Percentiles rank a stretch among this genome's conserved stretches.
Conservation (phyloP, 2,113 vertebrate genomes). For the Pseudolaguvia tuberculata region DNA sequence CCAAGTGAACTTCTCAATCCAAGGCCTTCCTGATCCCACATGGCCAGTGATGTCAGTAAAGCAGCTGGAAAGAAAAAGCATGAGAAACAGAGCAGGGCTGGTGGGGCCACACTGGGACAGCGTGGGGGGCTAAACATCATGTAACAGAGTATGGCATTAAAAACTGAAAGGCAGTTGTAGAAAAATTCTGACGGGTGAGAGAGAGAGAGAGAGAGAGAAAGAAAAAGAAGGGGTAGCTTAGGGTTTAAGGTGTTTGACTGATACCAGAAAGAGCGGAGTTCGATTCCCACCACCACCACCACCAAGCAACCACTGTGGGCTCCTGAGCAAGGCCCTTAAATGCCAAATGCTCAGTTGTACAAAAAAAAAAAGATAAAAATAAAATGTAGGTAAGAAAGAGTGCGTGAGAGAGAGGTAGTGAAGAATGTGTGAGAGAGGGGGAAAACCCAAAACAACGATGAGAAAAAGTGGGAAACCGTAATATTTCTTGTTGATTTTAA, state of each 20-base stretch:
- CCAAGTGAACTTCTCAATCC: slow-evolving; percentile 48
- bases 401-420: background rate
- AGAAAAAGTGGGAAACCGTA: too few relatives aligned
- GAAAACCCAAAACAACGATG: background rate
- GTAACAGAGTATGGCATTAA: slow-evolving; percentile 6
- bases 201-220: background rate
- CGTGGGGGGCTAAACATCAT: background rate
- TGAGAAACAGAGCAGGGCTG: slow-evolving; percentile 3
- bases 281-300: too few relatives aligned
- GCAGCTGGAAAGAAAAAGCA: slow-evolving; percentile 29
- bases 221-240: too few relatives aligned
- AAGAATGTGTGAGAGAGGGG: too few relatives aligned
- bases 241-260: too few relatives aligned
- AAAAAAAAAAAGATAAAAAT: too few relatives aligned
- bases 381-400: too few relatives aligned
- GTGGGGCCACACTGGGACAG: slow-evolving; percentile 21
- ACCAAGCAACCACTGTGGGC: too few relatives aligned
- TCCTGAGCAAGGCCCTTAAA: too few relatives aligned
- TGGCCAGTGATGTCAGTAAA: slow-evolving; percentile 51
- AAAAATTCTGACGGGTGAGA: background rate
- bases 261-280: too few relatives aligned
- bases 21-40: slow-evolving; percentile 44
- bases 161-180: slow-evolving; percentile 7
- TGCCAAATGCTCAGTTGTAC: too few relatives aligned
- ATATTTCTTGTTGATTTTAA: too few relatives aligned